Evolutionary conservation across 2,797 vertebrate species (phyloP).

Genomic region (Sparidentex hasta): DNA sequence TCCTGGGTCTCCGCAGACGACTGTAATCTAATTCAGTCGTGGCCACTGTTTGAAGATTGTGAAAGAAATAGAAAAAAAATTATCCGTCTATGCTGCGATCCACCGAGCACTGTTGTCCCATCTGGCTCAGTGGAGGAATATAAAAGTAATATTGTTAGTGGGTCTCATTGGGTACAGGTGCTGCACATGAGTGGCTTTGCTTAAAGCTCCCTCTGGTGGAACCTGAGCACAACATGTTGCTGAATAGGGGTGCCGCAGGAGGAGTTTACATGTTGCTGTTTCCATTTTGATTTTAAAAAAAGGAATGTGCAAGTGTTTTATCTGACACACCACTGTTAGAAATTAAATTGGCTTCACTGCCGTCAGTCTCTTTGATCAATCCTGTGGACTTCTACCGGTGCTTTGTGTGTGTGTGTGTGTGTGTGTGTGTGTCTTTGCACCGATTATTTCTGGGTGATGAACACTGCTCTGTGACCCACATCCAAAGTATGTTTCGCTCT

Average conservation of each 20-base stretch:
- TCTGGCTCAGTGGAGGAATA: background rate
- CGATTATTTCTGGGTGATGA: constrained; percentile 66
- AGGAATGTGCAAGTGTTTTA: background rate
- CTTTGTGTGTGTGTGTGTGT: constrained; percentile 41
- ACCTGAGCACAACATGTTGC: background rate
- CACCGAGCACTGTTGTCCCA: background rate
- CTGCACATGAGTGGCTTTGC: constrained; percentile 49
- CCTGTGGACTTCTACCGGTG: constrained; percentile 11
- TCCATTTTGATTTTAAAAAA: background rate
- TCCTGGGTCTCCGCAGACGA: constrained; percentile 9
- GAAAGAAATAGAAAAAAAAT: background rate
- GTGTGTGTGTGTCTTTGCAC: constrained; percentile 37
- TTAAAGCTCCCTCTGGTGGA: constrained; percentile 78
- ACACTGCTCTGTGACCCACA: constrained; percentile 73
- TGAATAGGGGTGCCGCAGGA: background rate
- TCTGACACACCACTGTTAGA: background rate
- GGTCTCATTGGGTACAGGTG: background rate
- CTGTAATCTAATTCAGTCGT: constrained; percentile 6
- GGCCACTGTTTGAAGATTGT: background rate
- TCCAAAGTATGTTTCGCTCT: constrained; percentile 75
- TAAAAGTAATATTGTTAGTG: background rate
- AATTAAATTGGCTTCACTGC: constrained; percentile 3
- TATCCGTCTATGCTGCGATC: background rate
- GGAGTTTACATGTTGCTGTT: background rate
- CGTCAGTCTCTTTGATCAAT: constrained; percentile 7